These are phyloP conservation scores for Musca domestica DNA, from an alignment of 1,140 invertebrate genomes.

Conservation along the genomic window DNA sequence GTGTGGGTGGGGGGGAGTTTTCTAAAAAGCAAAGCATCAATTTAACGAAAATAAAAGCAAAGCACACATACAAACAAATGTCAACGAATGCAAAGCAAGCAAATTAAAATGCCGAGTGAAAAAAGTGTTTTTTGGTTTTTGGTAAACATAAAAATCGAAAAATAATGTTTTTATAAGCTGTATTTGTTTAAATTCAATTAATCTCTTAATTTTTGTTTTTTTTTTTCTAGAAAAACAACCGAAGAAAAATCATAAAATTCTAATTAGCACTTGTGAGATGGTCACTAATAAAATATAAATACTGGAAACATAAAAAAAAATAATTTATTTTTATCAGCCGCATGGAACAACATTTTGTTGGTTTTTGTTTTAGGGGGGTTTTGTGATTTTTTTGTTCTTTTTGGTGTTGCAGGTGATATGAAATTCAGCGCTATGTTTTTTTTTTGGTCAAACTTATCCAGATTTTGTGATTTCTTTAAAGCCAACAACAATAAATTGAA, in stretches of 20 bases:
- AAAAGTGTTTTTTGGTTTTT: conserved; percentile 2
- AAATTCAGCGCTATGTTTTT: too few relatives aligned
- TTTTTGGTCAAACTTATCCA: too few relatives aligned
- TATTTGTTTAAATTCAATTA: conserved; percentile 5
- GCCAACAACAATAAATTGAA: too few relatives aligned
- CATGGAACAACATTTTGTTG: too few relatives aligned
- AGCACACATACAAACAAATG: background rate
- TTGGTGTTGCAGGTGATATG: too few relatives aligned
- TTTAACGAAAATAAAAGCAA: background rate
- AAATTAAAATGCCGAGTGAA: background rate
- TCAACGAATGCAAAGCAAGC: conserved; percentile 25
- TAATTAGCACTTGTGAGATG: conserved; percentile 55
- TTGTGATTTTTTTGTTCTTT: too few relatives aligned
- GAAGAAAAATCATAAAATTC: conserved; percentile 31
- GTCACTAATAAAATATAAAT: conserved; percentile 36
- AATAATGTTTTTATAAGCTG: background rate
- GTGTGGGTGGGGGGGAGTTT: background rate
- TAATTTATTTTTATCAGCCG: too few relatives aligned
- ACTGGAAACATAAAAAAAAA: too few relatives aligned
- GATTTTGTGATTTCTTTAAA: too few relatives aligned
- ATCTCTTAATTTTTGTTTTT: background rate
- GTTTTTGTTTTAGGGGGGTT: too few relatives aligned
- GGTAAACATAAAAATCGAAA: background rate
- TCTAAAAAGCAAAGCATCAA: conserved; percentile 14
- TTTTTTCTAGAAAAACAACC: conserved; percentile 7